Conservation (phyloP, 2,797 vertebrate genomes). For the Remorina albescens region DNA sequence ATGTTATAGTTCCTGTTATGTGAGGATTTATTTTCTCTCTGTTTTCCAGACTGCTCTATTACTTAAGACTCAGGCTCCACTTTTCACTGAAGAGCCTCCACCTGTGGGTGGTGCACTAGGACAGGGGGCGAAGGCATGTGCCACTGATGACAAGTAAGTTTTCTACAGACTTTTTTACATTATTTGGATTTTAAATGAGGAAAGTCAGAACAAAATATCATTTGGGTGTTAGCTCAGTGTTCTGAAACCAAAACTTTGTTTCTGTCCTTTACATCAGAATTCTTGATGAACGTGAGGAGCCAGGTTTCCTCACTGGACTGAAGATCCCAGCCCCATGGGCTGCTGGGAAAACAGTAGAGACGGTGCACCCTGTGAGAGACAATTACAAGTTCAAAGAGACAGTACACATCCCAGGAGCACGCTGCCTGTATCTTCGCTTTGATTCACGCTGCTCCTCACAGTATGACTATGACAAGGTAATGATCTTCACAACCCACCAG, state of each 20-base stretch:
- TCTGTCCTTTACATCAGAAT: slow-evolving; percentile 83
- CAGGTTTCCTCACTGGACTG: slow-evolving; percentile 96
- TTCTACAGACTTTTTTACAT: no score
- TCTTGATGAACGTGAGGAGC: slow-evolving; percentile 97
- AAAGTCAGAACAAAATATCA: not conserved
- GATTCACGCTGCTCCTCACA: slow-evolving; percentile 98
- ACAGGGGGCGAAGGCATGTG: slow-evolving; percentile 86
- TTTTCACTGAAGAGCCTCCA: slow-evolving; percentile 89
- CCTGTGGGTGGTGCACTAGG: slow-evolving; percentile 83
- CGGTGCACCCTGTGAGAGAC: slow-evolving; percentile 97
- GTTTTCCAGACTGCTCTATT: slow-evolving; percentile 92
- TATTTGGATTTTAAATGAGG: slow-evolving; percentile 13
- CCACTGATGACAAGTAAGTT: slow-evolving; percentile 90
- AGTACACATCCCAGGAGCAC: slow-evolving; percentile 97
- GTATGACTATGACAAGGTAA: slow-evolving; percentile 99
- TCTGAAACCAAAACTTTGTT: not conserved
- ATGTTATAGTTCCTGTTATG: not conserved
- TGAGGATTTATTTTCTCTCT: slow-evolving; percentile 13
- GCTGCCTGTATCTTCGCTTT: slow-evolving; percentile 97
- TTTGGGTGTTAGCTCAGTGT: not conserved
- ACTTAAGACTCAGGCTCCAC: slow-evolving; percentile 94
- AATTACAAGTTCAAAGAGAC: slow-evolving; percentile 99
- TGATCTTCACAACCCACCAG: not conserved
- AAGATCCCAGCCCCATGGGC: slow-evolving; percentile 99
- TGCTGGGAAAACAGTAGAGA: slow-evolving; percentile 98